Percentiles rank a stretch among this genome's conserved stretches.
Conservation (phyloP, 2,888 invertebrate species). For the Fragum sueziense region DNA sequence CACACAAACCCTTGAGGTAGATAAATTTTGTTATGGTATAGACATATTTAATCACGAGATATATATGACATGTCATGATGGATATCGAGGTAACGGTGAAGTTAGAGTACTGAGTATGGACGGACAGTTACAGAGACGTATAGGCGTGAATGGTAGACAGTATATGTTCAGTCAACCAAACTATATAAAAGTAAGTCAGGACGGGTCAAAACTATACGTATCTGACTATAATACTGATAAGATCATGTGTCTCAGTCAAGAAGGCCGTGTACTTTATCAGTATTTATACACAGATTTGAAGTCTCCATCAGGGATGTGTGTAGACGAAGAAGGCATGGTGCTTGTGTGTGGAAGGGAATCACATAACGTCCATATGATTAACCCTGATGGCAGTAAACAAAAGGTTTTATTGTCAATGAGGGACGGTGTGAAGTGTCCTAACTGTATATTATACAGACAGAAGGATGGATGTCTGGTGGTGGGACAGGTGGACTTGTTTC, state of each 20-base stretch:
- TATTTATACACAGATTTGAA: not conserved
- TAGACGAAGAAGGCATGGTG: not conserved
- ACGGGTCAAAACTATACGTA: not conserved
- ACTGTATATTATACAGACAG: not conserved
- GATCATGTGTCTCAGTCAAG: not conserved
- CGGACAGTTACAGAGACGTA: not conserved
- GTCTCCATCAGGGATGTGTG: not conserved
- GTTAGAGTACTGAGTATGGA: not conserved
- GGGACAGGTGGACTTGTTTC: no score
- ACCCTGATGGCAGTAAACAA: not conserved
- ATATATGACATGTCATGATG: not conserved
- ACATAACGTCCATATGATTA: not conserved
- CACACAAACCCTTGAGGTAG: not conserved
- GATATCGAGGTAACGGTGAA: not conserved
- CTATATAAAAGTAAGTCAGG: not conserved
- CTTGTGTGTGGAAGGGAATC: not conserved
- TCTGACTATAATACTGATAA: not conserved
- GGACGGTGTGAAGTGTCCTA: not conserved
- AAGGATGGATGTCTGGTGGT: not conserved
- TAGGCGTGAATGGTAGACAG: not conserved
- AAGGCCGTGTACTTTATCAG: not conserved
- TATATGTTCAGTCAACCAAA: not conserved
- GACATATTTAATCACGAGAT: not conserved
- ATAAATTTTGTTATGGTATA: not conserved
- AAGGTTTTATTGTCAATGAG: not conserved